Base-by-base conservation (phyloP, 2,888 invertebrate genomes). In the Cheilosia vernalis region DNA sequence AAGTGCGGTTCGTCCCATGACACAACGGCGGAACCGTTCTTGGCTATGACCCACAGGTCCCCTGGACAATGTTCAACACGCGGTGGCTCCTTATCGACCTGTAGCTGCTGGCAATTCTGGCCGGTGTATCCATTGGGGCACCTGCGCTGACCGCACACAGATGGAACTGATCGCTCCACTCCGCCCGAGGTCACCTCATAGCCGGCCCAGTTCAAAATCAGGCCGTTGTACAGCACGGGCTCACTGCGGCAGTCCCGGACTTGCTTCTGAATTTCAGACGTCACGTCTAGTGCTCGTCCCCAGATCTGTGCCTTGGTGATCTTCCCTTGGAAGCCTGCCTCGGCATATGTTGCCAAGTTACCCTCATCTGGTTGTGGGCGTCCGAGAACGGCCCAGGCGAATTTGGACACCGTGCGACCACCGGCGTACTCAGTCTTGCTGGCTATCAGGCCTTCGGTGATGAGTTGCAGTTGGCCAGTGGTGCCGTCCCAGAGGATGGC, bases 361-460 rank as follows among this genome's bases (percentile, higher is more conserved):
- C 92, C 91, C 90, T 95, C 95, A 87, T 96, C 96, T 9, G 95
- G 95, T 90, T 96, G 95, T 60, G 98, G 98, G 90, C 97, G 97
- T 69, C 98, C 98, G 55, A 98, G 93, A 42, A 97, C 97, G 53
- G 97, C 95, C 98, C 98, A 98, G 55, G 96, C 96, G 92, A 96
- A 96, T 90, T 96, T 94, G 37, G 98, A 97, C 88, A 98, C 92
- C 88, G 94, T 94, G 89, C 96, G 94, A 89, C 97, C 97, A 40
- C 96, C 97, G 89, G 98, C 98, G 84, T 97, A 97, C 91, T 96
- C 97, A 87, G 97, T 95, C 91, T 97, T 97, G 91, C 97, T 98
- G 37, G 98, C 97, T 87, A 98, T 97, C 61, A 98, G 94, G 53
- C 98, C 98, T 93, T 99, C 98, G n/a, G 98, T 98, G 64, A 98